phyloP scores from a whole-genome alignment of 1,140 invertebrate species.

The Odontomachus brunneus region DNA sequence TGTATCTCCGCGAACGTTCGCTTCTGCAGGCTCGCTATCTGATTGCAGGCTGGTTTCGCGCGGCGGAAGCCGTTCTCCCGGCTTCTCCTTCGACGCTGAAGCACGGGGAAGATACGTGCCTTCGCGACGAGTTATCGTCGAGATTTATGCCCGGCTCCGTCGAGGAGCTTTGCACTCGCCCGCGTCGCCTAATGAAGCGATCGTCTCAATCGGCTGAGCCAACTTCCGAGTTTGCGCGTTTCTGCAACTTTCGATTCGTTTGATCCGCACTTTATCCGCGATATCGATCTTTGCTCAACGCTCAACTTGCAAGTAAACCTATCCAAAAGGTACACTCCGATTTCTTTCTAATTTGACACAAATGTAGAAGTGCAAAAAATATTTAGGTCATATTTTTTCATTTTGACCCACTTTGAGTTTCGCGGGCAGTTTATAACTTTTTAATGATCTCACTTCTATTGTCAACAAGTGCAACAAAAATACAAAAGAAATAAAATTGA shows the following conservation, averaged over 20 bases:
- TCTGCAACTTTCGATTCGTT: background rate
- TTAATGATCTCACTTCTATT: no score
- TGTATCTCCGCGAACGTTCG: constrained; percentile 45
- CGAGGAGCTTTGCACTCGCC: constrained; percentile 34
- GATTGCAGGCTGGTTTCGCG: constrained; percentile 54
- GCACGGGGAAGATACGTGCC: constrained; percentile 20
- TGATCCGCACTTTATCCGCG: background rate
- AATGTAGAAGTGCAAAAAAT: no score
- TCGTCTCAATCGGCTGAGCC: constrained; percentile 35
- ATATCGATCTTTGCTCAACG: constrained; percentile 16
- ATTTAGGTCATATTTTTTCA: no score
- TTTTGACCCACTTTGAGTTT: no score
- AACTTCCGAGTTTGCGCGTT: background rate
- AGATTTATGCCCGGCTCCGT: constrained; percentile 57
- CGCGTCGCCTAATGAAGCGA: constrained; percentile 60
- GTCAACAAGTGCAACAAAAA: no score
- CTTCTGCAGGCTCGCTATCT: constrained; percentile 51
- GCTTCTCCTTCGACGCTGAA: constrained; percentile 39
- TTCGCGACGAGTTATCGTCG: constrained; percentile 62
- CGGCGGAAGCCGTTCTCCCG: constrained; percentile 51
- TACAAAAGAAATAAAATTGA: no score
- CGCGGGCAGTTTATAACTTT: no score
- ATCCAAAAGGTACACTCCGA: no score
- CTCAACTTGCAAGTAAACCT: no score
- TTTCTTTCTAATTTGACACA: no score